Evolutionary conservation across 2,797 vertebrate genomes (phyloP), one percentile per base, ranked within the genome.

Genomic region (Epinephelus malabaricus): DNA sequence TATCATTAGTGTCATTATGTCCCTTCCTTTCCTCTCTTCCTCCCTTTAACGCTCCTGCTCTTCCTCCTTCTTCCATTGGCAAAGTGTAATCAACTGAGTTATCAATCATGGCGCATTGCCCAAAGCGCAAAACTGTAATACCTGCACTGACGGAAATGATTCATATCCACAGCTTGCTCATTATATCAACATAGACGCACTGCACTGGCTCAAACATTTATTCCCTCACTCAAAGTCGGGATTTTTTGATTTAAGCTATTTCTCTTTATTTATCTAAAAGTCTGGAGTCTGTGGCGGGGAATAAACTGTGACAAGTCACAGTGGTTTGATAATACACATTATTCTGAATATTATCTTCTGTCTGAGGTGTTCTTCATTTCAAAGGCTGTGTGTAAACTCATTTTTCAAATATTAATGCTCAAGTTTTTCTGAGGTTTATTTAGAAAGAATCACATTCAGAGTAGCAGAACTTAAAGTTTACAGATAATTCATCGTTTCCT

Each of bases 11-110:
- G 70, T 90, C 89, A 89, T 90, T 88, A 85, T 50, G 50, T 53
- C 67, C 76, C 79, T 84, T 89, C 85, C 82, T 83, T 45, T 56
- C 67, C 58, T 59, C 65, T 74, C 79, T 58, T 61, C 83, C 72
- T 79, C 71, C 71, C 61, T 17, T 68, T 78, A 51, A 51, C 40
- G 8, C 58, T 80, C 73, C 68, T 23, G 75, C 83, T 74, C 74
- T 79, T 88, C 78, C 72, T 77, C 71, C 68, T 46, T 79, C 79
- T 78, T 79, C 89, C 88, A 77, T 58, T 84, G 90, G 92, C 85
- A 67, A 89, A 77, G 75, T 86, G 80, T 86, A 91, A 94, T 92
- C 87, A 90, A 87, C 85, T 3, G 60, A 71, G 85, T 89, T 88
- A 91, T 93, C 92, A 91, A 91, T 94, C 92, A 91, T 5, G 47